These are phyloP conservation scores for Siderastrea siderea DNA, from an alignment of 92 coral and sea anemone species.

Conservation along the genomic window DNA sequence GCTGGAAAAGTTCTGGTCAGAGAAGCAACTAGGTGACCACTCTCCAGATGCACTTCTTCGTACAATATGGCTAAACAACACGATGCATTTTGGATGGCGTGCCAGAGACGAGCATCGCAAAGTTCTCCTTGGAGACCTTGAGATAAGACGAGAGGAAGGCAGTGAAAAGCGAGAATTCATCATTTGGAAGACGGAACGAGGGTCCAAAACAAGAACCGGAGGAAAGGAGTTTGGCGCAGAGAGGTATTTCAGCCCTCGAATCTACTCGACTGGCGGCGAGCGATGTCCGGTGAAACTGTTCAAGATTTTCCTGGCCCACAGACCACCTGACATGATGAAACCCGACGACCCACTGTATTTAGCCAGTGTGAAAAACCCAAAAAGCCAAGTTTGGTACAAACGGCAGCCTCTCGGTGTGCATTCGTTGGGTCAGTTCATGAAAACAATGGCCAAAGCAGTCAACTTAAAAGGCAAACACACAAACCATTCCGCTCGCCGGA, in stretches of 20 bases:
- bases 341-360: conserved; percentile 33
- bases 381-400: conserved; percentile 37
- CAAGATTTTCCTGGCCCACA: conserved; percentile 22
- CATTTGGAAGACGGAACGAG: conserved; percentile 51
- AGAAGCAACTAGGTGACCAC: conserved; percentile 52
- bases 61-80: conserved; percentile 66
- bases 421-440: conserved; percentile 58
- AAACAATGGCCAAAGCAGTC: conserved; percentile 40
- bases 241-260: conserved; percentile 42
- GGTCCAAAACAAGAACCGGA: conserved; percentile 59
- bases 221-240: conserved; percentile 46
- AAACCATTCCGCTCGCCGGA: conserved; percentile 65
- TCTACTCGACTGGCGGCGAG: conserved; percentile 27
- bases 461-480: conserved; percentile 50
- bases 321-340: conserved; percentile 46
- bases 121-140: conserved; percentile 57
- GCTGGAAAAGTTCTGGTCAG: conserved; percentile 55
- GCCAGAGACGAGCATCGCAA: conserved; percentile 62
- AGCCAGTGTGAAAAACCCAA: conserved; percentile 25
- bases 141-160: conserved; percentile 40
- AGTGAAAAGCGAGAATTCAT: conserved; percentile 47
- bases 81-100: conserved; percentile 74
- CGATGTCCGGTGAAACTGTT: conserved; percentile 21
- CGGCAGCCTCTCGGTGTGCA: conserved; percentile 50
- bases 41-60: conserved; percentile 17